These are phyloP conservation scores for Drosophila algonquin DNA, from an alignment of 2,888 invertebrate species.

Conservation along the genomic window DNA sequence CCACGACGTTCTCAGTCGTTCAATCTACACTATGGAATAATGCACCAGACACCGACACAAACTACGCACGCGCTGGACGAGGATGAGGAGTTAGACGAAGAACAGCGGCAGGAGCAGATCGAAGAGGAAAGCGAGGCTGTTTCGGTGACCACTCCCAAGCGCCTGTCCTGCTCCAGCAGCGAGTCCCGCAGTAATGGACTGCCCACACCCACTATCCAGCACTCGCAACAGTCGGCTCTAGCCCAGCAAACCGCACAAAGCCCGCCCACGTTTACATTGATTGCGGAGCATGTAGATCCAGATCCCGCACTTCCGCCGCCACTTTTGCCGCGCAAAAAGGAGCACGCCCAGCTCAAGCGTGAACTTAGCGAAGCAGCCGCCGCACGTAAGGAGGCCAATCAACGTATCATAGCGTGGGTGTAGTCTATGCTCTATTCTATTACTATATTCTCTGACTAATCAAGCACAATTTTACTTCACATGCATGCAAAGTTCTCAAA, in stretches of 20 bases:
- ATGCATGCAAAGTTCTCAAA: slow-evolving; percentile 32
- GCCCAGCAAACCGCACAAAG: slow-evolving; percentile 41
- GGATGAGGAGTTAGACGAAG: slow-evolving; percentile 64
- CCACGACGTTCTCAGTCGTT: slow-evolving; percentile 79
- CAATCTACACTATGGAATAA: slow-evolving; percentile 82
- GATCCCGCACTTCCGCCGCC: slow-evolving; percentile 52
- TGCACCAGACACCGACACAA: slow-evolving; percentile 78
- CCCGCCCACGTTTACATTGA: slow-evolving; percentile 74
- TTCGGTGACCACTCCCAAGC: slow-evolving; percentile 40
- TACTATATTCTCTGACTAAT: slow-evolving; percentile 17
- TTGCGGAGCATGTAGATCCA: slow-evolving; percentile 45
- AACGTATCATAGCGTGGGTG: slow-evolving; percentile 84
- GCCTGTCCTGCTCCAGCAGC: slow-evolving; percentile 60
- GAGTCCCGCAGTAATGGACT: slow-evolving; percentile 61
- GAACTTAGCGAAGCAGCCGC: slow-evolving; percentile 83
- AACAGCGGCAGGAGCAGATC: slow-evolving; percentile 35
- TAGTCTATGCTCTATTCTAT: slow-evolving; percentile 74
- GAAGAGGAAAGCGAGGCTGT: slow-evolving; percentile 39
- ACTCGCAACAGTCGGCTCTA: slow-evolving; percentile 6
- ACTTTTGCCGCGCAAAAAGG: slow-evolving; percentile 61
- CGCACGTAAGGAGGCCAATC: slow-evolving; percentile 83
- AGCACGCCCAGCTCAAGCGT: slow-evolving; percentile 79
- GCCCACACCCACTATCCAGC: slow-evolving; percentile 29
- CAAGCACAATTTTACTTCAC: slow-evolving; percentile 46
- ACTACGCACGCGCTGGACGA: slow-evolving; percentile 73